phyloP scores from a whole-genome alignment of 2,888 invertebrate genomes.

The Notocelia uddmanniana region DNA sequence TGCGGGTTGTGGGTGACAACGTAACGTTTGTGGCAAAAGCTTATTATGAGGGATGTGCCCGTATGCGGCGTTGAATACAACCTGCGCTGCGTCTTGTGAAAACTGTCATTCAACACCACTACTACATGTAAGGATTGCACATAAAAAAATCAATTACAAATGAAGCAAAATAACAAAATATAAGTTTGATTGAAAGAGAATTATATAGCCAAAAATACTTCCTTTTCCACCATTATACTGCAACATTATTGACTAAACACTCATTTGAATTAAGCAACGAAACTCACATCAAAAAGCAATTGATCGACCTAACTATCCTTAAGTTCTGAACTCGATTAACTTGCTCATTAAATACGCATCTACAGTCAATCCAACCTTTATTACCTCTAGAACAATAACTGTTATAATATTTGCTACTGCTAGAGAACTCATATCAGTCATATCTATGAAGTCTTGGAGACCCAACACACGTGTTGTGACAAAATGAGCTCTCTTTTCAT shows the following conservation, averaged over 20 bases:
- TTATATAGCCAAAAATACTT: too few relatives aligned
- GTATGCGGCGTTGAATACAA: background rate
- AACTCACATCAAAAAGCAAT: background rate
- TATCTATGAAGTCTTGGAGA: background rate
- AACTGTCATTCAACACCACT: background rate
- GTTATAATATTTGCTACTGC: too few relatives aligned
- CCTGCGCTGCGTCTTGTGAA: background rate
- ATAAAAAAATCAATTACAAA: too few relatives aligned
- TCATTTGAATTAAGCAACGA: background rate
- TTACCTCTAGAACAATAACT: too few relatives aligned
- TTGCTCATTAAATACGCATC: background rate
- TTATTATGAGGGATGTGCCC: slow-evolving; percentile 3
- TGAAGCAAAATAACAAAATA: too few relatives aligned
- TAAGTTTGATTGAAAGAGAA: too few relatives aligned
- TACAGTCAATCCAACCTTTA: background rate
- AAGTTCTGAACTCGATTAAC: background rate
- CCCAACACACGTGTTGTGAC: background rate
- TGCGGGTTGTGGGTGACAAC: background rate
- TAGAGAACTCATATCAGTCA: too few relatives aligned
- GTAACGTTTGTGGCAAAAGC: background rate
- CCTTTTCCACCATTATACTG: too few relatives aligned
- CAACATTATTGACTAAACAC: too few relatives aligned
- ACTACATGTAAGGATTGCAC: too few relatives aligned
- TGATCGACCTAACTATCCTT: background rate
- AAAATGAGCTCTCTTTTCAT: background rate